Conservation (phyloP, 2,113 vertebrate genomes). For the Cebus imitator region DNA sequence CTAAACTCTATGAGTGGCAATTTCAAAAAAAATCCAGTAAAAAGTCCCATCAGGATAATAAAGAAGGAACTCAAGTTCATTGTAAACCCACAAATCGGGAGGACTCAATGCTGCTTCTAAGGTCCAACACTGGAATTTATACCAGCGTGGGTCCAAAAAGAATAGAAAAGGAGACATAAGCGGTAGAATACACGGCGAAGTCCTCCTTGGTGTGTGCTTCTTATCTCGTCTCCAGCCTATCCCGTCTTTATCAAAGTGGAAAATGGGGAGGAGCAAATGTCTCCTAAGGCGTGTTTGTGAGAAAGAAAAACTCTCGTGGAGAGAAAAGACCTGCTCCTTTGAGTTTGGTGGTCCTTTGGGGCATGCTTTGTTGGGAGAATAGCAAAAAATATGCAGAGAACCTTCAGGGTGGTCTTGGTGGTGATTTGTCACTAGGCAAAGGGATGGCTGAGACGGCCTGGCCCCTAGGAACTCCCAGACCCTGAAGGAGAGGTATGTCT, state of each 20-base stretch:
- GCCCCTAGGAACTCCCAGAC: not conserved
- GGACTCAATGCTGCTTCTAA: not conserved
- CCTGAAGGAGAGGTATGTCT: not conserved
- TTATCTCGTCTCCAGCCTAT: not conserved
- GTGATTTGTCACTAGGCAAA: not conserved
- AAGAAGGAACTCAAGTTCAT: no score
- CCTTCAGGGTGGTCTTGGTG: no score
- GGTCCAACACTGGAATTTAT: not conserved
- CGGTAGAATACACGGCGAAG: not conserved
- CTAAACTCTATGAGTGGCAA: not conserved
- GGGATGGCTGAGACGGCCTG: not conserved
- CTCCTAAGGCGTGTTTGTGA: not conserved
- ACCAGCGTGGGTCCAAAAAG: not conserved
- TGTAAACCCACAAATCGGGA: not conserved
- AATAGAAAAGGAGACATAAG: not conserved
- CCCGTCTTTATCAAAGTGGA: not conserved
- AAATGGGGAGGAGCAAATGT: no score
- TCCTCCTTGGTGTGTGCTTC: not conserved
- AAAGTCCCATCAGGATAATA: no score
- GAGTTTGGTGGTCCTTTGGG: no score
- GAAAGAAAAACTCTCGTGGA: not conserved
- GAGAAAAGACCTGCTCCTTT: not conserved
- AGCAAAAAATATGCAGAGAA: not conserved
- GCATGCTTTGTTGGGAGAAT: not conserved
- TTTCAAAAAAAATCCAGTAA: not conserved